Conservation (phyloP, 2,888 invertebrate species). For the Adelphocoris suturalis region DNA sequence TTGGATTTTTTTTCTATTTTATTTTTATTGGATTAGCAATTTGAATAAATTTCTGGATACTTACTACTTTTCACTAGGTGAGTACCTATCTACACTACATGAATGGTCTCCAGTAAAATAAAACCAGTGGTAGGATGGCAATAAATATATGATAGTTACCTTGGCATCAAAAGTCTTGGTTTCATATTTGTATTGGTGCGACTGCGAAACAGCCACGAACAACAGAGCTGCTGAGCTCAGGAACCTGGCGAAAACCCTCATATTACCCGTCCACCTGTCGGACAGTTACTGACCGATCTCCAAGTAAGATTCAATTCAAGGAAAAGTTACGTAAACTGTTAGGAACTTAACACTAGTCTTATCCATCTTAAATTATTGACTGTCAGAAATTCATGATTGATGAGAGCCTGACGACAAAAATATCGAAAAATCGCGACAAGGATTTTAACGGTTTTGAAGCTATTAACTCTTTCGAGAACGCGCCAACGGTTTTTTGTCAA, state of each 20-base stretch:
- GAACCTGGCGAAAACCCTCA: neutral
- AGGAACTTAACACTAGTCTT: neutral
- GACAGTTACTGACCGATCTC: neutral
- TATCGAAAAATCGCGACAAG: too few species aligned
- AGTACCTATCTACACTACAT: too few species aligned
- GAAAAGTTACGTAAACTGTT: neutral
- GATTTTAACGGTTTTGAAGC: too few species aligned
- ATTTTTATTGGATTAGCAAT: too few species aligned
- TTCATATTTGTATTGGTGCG: neutral
- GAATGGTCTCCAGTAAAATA: too few species aligned
- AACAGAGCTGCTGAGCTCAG: neutral
- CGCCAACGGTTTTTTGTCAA: too few species aligned
- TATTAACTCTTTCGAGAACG: too few species aligned
- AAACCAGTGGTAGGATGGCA: too few species aligned
- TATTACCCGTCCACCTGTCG: neutral
- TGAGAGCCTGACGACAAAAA: neutral
- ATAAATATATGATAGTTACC: neutral
- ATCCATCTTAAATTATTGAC: neutral
- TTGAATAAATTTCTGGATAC: too few species aligned
- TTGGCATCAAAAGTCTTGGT: slow-evolving; percentile 5
- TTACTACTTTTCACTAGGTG: too few species aligned
- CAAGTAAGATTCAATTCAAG: neutral
- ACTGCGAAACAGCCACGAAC: neutral
- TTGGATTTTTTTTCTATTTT: too few species aligned
- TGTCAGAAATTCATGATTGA: neutral